A percentile compares a stretch with the other conserved stretches of the same genome.
Conservation (phyloP, 2,797 vertebrate genomes). For the Falco concolor region DNA sequence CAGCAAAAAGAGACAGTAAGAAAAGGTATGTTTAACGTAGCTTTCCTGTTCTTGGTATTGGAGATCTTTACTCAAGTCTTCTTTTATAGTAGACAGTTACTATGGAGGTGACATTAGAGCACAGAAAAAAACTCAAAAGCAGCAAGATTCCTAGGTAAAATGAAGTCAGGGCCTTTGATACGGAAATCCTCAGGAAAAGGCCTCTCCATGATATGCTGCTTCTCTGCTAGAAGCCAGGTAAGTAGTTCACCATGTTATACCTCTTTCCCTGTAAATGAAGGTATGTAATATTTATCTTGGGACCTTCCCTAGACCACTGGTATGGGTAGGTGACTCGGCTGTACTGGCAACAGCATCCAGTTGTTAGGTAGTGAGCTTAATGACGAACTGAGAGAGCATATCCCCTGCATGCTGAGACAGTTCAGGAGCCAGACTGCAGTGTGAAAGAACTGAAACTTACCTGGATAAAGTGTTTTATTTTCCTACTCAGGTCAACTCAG, state of each 20-base stretch:
- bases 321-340: neutral
- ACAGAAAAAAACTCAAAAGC: neutral
- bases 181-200: neutral
- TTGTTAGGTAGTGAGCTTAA: neutral
- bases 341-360: neutral
- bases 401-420: neutral
- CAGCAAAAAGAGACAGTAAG: constrained; percentile 89
- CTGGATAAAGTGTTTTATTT: neutral
- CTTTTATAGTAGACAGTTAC: neutral
- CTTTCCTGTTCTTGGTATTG: neutral
- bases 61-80: neutral
- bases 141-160: neutral
- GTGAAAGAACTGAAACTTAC: neutral
- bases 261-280: neutral
- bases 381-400: neutral
- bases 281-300: neutral
- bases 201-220: neutral
- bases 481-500: neutral
- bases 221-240: neutral
- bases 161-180: neutral
- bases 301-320: neutral
- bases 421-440: neutral
- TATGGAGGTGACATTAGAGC: neutral
- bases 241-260: neutral
- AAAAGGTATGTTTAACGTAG: constrained; percentile 82